Percentiles rank a stretch among this genome's conserved stretches.
Evolutionary conservation across 1,140 invertebrate genomes (phyloP).

Genomic region (Nautilus pompilius): DNA sequence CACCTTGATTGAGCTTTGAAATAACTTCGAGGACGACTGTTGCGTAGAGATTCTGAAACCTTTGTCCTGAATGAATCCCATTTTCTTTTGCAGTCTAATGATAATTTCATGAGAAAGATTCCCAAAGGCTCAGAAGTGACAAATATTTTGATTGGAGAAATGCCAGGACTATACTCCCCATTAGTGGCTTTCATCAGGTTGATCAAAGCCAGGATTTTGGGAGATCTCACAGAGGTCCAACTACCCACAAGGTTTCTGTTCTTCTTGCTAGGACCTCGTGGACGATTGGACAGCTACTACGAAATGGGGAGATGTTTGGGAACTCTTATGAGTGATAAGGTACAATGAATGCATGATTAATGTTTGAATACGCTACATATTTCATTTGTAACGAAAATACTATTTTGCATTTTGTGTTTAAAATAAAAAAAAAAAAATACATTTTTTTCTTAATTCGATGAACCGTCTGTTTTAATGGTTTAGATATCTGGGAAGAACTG

Average conservation of each 20-base stretch:
- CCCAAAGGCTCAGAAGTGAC: slow-evolving; percentile 92
- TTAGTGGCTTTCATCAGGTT: slow-evolving; percentile 86
- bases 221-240: slow-evolving; percentile 87
- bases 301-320: slow-evolving; percentile 93
- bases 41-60: too few relatives aligned
- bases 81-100: slow-evolving; percentile 35
- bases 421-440: too few relatives aligned
- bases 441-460: too few relatives aligned
- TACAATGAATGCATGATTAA: slow-evolving; percentile 39
- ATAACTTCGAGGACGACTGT: too few relatives aligned
- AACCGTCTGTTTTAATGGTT: too few relatives aligned
- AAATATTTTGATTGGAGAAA: slow-evolving; percentile 95
- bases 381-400: too few relatives aligned
- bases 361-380: neutral
- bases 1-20: too few relatives aligned
- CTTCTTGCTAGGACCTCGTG: slow-evolving; percentile 82
- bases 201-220: slow-evolving; percentile 82
- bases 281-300: slow-evolving; percentile 65
- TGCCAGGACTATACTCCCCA: slow-evolving; percentile 90
- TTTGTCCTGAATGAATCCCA: too few relatives aligned
- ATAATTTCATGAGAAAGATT: slow-evolving; percentile 68
- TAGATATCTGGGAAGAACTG: too few relatives aligned
- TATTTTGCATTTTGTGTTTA: too few relatives aligned
- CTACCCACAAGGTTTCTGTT: slow-evolving; percentile 97
- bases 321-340: slow-evolving; percentile 91